phyloP scores from a whole-genome alignment of 2,888 invertebrate species.

The Cenopis cana region DNA sequence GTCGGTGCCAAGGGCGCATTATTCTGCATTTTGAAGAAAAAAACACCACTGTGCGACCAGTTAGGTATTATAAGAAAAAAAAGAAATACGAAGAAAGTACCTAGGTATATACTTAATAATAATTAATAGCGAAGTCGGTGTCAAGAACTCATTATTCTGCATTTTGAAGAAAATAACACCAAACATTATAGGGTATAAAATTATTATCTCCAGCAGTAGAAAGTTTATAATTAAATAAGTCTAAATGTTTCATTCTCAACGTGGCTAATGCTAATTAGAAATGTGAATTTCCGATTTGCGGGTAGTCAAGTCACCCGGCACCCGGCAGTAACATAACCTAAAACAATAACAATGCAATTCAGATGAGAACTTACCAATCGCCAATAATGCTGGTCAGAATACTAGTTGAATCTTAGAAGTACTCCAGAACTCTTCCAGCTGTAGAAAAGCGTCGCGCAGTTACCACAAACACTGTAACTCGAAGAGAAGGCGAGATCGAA shows the following conservation, averaged over 20 bases:
- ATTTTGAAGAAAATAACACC: background rate
- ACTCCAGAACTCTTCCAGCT: conserved; percentile 31
- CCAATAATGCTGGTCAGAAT: background rate
- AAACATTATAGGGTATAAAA: background rate
- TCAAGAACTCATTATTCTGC: background rate
- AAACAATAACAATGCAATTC: conserved; percentile 17
- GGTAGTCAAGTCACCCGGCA: conserved; percentile 24
- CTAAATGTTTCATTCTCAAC: too few relatives aligned
- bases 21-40: background rate
- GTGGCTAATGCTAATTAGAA: background rate
- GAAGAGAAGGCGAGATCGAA: conserved; percentile 30
- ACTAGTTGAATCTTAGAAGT: background rate
- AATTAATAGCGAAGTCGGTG: too few relatives aligned
- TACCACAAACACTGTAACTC: conserved; percentile 26
- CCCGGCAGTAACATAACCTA: conserved; percentile 25
- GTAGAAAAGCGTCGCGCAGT: conserved; percentile 21
- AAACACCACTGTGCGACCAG: conserved; percentile 12
- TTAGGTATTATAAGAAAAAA: conserved; percentile 22
- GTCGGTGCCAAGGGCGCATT: background rate
- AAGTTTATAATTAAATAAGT: too few relatives aligned
- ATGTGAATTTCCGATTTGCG: conserved; percentile 22
- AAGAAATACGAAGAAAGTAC: background rate
- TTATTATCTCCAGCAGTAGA: background rate
- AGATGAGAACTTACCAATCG: conserved; percentile 28
- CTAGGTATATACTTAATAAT: too few relatives aligned